A percentile compares a stretch with the other conserved stretches of the same genome.
Evolutionary conservation across 2,888 invertebrate genomes (phyloP).

Genomic region (Sussaba pulchella): DNA sequence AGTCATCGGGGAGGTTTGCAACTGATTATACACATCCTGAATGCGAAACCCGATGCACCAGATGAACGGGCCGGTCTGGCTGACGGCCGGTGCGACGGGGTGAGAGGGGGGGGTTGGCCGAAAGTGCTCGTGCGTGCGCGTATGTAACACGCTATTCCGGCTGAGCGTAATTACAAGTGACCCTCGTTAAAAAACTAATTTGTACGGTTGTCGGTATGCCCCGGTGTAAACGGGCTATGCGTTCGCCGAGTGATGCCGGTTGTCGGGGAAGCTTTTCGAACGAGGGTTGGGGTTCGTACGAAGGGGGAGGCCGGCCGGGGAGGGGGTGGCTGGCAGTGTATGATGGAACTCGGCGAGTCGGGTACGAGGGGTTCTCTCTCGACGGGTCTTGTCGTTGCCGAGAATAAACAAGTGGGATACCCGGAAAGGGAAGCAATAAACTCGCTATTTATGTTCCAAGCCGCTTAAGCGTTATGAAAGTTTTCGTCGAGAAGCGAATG

Average conservation of each 20-base stretch:
- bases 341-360: constrained; percentile 25
- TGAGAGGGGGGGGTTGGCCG: too few species aligned
- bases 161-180: constrained; percentile 71
- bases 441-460: constrained; percentile 69
- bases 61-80: constrained; percentile 38
- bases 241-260: constrained; percentile 4
- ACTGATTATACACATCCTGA: constrained; percentile 11
- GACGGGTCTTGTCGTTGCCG: constrained; percentile 48
- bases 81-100: too few species aligned
- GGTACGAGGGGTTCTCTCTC: constrained; percentile 46
- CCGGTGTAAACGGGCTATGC: constrained; percentile 51
- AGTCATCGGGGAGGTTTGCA: constrained; percentile 36
- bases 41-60: constrained; percentile 28
- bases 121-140: constrained; percentile 61
- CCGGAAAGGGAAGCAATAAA: constrained; percentile 65
- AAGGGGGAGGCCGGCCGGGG: background rate
- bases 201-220: constrained; percentile 66
- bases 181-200: constrained; percentile 74
- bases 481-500: constrained; percentile 25
- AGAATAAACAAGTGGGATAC: constrained; percentile 65
- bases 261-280: constrained; percentile 20
- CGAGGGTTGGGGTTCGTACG: background rate
- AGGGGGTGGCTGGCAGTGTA: background rate
- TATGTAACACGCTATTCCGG: constrained; percentile 67
- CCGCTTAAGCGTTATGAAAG: constrained; percentile 67